Percentiles rank a stretch among this genome's conserved stretches.
These are phyloP conservation scores for Euplagia quadripunctaria DNA, from an alignment of 2,888 invertebrate species.

Conservation along the genomic window DNA sequence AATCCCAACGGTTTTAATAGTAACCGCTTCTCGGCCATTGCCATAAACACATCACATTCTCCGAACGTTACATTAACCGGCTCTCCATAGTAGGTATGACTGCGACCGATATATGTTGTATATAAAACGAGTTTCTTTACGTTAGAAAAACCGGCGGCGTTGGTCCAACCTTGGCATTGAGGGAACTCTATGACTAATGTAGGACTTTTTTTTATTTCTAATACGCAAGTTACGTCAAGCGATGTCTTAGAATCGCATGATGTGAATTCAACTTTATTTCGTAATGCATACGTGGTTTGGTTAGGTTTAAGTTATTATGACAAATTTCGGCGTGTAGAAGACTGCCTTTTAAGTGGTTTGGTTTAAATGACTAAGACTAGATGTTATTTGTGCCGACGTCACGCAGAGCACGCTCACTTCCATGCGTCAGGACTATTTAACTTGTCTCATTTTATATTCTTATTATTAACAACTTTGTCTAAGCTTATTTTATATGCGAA, in stretches of 20 bases:
- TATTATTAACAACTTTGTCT: not conserved
- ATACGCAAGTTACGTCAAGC: slow-evolving; percentile 54
- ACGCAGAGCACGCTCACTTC: slow-evolving; percentile 15
- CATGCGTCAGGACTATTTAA: slow-evolving; percentile 22
- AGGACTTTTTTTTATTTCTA: slow-evolving; percentile 48
- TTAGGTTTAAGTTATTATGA: slow-evolving; percentile 39
- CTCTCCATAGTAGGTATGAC: slow-evolving; percentile 31
- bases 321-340: slow-evolving; percentile 49
- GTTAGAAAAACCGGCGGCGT: slow-evolving; percentile 62
- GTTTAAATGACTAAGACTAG: slow-evolving; percentile 35
- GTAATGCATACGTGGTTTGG: slow-evolving; percentile 46
- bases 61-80: slow-evolving; percentile 58
- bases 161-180: slow-evolving; percentile 81
- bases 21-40: slow-evolving; percentile 40
- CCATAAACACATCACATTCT: slow-evolving; percentile 46
- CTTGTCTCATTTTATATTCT: slow-evolving; percentile 10
- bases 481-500: not conserved
- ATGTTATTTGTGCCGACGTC: slow-evolving; percentile 30
- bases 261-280: slow-evolving; percentile 51
- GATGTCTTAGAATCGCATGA: slow-evolving; percentile 54
- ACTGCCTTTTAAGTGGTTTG: slow-evolving; percentile 27
- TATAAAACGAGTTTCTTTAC: slow-evolving; percentile 71
- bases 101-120: slow-evolving; percentile 62
- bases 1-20: slow-evolving; percentile 43
- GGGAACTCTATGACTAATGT: slow-evolving; percentile 73